Percentiles rank a stretch among this genome's conserved stretches.
phyloP scores from a whole-genome alignment of 2,888 invertebrate species.

The Herminia tarsipennalis region DNA sequence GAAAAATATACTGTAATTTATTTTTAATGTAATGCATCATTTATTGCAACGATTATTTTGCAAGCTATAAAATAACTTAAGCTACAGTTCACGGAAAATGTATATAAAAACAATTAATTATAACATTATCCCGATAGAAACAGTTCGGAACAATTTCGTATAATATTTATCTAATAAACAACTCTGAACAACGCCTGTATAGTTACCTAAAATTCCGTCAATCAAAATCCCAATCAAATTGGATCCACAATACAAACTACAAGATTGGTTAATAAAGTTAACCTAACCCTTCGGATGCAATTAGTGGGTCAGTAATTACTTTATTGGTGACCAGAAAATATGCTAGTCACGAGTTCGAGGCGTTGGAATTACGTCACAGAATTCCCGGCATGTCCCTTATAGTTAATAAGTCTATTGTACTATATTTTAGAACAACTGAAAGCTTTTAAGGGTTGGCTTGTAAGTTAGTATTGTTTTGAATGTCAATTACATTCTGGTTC shows the following conservation, averaged over 20 bases:
- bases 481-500: too few relatives aligned
- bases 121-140: too few relatives aligned
- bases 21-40: too few relatives aligned
- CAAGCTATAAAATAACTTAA: too few relatives aligned
- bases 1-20: too few relatives aligned
- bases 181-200: conserved; percentile 2
- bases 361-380: conserved; percentile 23
- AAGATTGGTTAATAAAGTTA: conserved; percentile 43
- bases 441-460: neutral
- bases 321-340: conserved; percentile 46
- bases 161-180: neutral
- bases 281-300: conserved; percentile 43
- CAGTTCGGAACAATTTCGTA: neutral
- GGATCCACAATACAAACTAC: conserved; percentile 29
- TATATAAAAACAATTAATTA: too few relatives aligned
- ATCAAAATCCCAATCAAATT: conserved; percentile 13
- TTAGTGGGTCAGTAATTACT: conserved; percentile 42
- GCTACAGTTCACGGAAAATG: too few relatives aligned
- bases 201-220: conserved; percentile 5
- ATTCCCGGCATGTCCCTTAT: conserved; percentile 23
- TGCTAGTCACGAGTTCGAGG: conserved; percentile 37
- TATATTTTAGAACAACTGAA: conserved; percentile 33
- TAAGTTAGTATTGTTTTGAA: neutral
- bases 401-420: conserved; percentile 31
- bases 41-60: too few relatives aligned